These are phyloP conservation scores for Archips crataeganus DNA, from an alignment of 2,888 invertebrate genomes.

Conservation along the genomic window DNA sequence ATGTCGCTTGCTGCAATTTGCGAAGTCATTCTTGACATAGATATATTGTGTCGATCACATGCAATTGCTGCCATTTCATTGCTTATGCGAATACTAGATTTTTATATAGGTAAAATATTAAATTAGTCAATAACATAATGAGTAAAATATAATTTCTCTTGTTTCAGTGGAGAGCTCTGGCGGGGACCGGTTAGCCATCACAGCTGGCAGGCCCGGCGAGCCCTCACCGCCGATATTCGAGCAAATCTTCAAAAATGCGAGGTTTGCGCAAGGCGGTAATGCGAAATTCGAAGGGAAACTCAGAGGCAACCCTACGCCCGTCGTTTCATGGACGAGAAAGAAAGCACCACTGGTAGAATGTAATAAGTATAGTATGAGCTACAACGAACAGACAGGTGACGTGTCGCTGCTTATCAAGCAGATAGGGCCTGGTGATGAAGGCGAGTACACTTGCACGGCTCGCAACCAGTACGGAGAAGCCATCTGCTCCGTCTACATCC, in stretches of 20 bases:
- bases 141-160: conserved; percentile 48
- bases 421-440: conserved; percentile 98
- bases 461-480: conserved; percentile 98
- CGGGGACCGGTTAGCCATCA: conserved; percentile 76
- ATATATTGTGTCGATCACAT: not conserved
- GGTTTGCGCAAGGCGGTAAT: conserved; percentile 97
- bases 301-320: conserved; percentile 95
- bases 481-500: conserved; percentile 97
- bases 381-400: conserved; percentile 95
- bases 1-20: not conserved
- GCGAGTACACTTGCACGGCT: conserved; percentile 98
- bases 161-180: conserved; percentile 89
- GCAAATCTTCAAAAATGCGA: conserved; percentile 97
- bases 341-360: conserved; percentile 93
- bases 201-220: conserved; percentile 87
- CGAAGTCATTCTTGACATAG: not conserved
- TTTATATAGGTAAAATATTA: not conserved
- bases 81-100: not conserved
- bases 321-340: conserved; percentile 96
- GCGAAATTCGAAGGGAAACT: conserved; percentile 97
- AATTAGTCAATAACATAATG: not conserved
- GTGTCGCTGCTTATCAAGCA: conserved; percentile 96
- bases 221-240: conserved; percentile 97
- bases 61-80: not conserved
- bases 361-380: conserved; percentile 95